These are phyloP conservation scores for Thripadectes ignobilis DNA, from an alignment of 2,797 vertebrate genomes.

Conservation along the genomic window DNA sequence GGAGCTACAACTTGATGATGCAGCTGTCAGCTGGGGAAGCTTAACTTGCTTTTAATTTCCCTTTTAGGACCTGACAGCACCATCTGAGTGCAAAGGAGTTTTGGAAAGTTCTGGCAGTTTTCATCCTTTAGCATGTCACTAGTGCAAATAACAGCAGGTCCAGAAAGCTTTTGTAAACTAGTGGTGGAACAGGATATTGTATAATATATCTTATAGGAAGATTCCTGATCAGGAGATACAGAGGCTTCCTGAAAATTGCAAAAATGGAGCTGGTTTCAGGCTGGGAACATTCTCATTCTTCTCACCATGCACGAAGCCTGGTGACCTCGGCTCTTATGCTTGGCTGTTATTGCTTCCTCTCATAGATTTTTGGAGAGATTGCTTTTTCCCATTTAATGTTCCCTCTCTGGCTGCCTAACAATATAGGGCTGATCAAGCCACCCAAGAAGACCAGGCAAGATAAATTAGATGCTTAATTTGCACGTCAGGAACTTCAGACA, in stretches of 20 bases:
- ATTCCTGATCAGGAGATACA: neutral
- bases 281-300: neutral
- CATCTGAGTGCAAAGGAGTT: neutral
- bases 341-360: neutral
- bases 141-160: neutral
- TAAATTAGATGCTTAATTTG: conserved; percentile 76
- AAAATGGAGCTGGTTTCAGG: neutral
- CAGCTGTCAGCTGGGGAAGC: neutral
- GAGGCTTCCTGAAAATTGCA: neutral
- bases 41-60: neutral
- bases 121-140: neutral
- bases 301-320: neutral
- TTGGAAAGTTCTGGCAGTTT: neutral
- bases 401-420: conserved; percentile 29
- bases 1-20: neutral
- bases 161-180: neutral
- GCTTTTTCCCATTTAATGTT: conserved; percentile 35
- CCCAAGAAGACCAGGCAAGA: conserved; percentile 54
- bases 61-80: neutral
- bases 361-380: neutral
- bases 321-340: conserved; percentile 13
- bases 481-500: conserved; percentile 64
- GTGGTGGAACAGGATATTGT: neutral
- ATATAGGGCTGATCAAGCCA: conserved; percentile 56
- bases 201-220: neutral